These are phyloP conservation scores for Acronicta psi DNA, from an alignment of 2,888 invertebrate species.

Conservation along the genomic window DNA sequence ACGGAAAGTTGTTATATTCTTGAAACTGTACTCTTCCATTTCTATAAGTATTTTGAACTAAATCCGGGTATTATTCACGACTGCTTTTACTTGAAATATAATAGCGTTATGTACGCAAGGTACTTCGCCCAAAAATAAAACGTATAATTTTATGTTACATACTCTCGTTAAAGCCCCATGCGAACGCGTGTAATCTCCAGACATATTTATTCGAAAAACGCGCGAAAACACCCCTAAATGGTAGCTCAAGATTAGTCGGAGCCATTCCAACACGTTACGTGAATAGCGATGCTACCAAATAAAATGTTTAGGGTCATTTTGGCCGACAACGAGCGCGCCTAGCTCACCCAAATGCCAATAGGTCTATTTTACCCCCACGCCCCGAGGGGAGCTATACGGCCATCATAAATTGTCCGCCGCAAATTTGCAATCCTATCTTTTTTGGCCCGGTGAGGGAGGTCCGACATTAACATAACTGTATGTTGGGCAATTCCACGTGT, in stretches of 20 bases:
- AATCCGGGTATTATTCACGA: conserved; percentile 22
- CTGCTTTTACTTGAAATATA: conserved; percentile 6
- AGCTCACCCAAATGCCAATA: conserved; percentile 85
- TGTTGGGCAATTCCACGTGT: conserved; percentile 80
- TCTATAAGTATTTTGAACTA: conserved; percentile 24
- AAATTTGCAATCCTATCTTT: conserved; percentile 89
- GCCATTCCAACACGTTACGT: conserved; percentile 80
- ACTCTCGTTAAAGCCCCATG: conserved; percentile 62
- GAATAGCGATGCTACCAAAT: conserved; percentile 85
- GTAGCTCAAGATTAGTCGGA: conserved; percentile 85
- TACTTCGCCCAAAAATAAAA: conserved; percentile 44
- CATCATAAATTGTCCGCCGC: conserved; percentile 88
- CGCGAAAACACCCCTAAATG: conserved; percentile 83
- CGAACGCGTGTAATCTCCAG: conserved; percentile 73
- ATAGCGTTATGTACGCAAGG: conserved; percentile 10
- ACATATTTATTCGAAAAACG: conserved; percentile 80
- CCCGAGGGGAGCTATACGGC: conserved; percentile 80
- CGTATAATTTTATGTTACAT: conserved; percentile 41
- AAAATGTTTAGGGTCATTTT: conserved; percentile 89
- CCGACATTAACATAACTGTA: conserved; percentile 86
- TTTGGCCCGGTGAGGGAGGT: conserved; percentile 82
- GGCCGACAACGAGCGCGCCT: conserved; percentile 83
- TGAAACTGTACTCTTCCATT: conserved; percentile 4
- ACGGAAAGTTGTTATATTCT: conserved; percentile 11
- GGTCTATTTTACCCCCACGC: conserved; percentile 82